Evolutionary conservation across 2,113 vertebrate genomes (phyloP).

Genomic region (Grallaria varia): DNA sequence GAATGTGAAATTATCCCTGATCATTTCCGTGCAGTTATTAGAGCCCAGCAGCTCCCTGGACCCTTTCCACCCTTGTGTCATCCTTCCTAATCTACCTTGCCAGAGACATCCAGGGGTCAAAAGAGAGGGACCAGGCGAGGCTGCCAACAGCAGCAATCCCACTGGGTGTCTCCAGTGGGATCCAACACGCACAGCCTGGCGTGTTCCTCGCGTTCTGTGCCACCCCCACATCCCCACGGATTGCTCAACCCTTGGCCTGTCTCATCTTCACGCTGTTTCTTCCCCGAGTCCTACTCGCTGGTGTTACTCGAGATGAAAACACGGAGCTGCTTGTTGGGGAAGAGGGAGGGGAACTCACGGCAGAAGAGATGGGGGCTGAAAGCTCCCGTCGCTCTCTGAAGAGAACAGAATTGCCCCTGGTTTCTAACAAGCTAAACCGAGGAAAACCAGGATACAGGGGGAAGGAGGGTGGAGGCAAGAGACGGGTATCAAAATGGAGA

Average conservation of each 20-base stretch:
- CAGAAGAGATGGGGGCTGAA: too few relatives aligned
- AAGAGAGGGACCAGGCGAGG: not conserved
- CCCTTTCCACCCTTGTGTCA: accelerated
- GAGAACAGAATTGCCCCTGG: not conserved
- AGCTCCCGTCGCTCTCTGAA: not conserved
- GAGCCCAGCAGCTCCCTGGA: not conserved
- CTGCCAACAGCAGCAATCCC: not conserved
- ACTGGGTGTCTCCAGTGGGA: accelerated
- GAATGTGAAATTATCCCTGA: not conserved
- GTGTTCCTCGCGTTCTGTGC: not conserved
- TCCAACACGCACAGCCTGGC: not conserved
- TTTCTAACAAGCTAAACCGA: not conserved
- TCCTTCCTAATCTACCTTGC: not conserved
- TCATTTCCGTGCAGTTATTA: not conserved
- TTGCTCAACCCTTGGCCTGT: not conserved
- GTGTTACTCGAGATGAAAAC: not conserved
- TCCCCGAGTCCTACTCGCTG: not conserved
- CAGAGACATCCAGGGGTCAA: not conserved
- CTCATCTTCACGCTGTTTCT: not conserved
- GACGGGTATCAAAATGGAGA: not conserved
- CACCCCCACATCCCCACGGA: not conserved
- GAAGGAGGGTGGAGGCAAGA: not conserved
- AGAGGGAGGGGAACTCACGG: not conserved
- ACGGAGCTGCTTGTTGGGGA: not conserved
- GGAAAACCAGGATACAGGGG: not conserved